Conservation (phyloP, 2,888 invertebrate genomes). For the Cantharis flavilabris region DNA sequence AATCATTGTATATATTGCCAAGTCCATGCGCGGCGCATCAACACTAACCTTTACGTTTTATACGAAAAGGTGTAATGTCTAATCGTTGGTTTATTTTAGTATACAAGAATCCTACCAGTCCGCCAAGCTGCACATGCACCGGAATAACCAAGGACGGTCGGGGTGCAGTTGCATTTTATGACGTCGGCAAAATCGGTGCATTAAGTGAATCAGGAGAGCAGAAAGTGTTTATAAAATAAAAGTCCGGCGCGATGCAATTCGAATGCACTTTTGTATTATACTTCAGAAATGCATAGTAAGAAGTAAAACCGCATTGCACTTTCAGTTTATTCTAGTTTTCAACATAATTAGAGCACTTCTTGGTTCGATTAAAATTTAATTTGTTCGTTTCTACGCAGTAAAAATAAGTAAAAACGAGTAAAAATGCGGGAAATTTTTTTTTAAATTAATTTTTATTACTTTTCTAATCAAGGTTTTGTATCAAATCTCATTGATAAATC, state of each 20-base stretch:
- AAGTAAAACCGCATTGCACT: neutral
- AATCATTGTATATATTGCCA: neutral
- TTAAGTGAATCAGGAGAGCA: conserved; percentile 46
- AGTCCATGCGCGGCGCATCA: neutral
- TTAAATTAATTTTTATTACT: neutral
- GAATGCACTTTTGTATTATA: neutral
- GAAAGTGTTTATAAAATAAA: conserved; percentile 37
- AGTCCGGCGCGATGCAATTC: conserved; percentile 38
- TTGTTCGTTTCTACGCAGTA: too few species aligned
- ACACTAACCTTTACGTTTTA: neutral
- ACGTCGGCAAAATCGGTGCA: conserved; percentile 47
- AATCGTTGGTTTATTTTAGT: neutral
- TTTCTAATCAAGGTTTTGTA: too few species aligned
- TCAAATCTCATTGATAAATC: too few species aligned
- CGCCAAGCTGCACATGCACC: conserved; percentile 57
- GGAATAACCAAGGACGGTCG: conserved; percentile 33
- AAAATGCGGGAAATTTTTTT: neutral
- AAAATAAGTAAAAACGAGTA: too few species aligned
- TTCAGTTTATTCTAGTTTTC: neutral
- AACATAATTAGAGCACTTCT: neutral
- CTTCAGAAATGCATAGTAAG: neutral
- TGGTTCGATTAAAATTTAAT: neutral
- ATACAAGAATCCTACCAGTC: conserved; percentile 1
- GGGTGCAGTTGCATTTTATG: conserved; percentile 42
- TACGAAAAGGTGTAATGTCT: neutral